A percentile compares a stretch with the other conserved stretches of the same genome.
These are phyloP conservation scores for Albula glossodonta DNA, from an alignment of 2,113 vertebrate genomes.

Conservation along the genomic window DNA sequence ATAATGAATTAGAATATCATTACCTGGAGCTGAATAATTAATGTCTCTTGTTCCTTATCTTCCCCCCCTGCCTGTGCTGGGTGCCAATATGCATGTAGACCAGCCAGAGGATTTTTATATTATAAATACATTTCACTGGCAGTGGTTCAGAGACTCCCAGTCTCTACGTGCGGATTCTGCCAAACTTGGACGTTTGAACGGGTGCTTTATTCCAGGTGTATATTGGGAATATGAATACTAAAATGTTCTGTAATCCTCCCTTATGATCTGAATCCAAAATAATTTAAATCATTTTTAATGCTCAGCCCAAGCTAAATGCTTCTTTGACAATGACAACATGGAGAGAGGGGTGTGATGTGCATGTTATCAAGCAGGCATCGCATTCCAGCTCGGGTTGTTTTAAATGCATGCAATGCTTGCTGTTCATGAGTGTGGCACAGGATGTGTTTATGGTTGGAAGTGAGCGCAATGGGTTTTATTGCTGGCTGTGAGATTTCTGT, in stretches of 20 bases:
- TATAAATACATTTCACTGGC: constrained; percentile 55
- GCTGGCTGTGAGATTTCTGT: too few species aligned
- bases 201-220: constrained; percentile 38
- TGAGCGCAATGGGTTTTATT: neutral
- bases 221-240: constrained; percentile 39
- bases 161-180: constrained; percentile 52
- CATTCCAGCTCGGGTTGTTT: neutral
- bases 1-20: constrained; percentile 61
- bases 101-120: constrained; percentile 67
- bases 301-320: neutral
- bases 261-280: constrained; percentile 50
- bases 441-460: neutral
- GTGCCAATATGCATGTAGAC: constrained; percentile 44
- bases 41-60: constrained; percentile 3
- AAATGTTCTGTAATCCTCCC: constrained; percentile 27
- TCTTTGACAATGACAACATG: neutral
- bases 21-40: constrained; percentile 33
- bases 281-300: constrained; percentile 22
- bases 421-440: too few species aligned
- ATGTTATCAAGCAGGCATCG: neutral
- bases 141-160: constrained; percentile 56
- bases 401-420: neutral
- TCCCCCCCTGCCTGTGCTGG: neutral
- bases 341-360: neutral
- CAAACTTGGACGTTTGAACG: constrained; percentile 54